Conservation (phyloP, 2,888 invertebrate genomes). For the Lasius fuliginosus region DNA sequence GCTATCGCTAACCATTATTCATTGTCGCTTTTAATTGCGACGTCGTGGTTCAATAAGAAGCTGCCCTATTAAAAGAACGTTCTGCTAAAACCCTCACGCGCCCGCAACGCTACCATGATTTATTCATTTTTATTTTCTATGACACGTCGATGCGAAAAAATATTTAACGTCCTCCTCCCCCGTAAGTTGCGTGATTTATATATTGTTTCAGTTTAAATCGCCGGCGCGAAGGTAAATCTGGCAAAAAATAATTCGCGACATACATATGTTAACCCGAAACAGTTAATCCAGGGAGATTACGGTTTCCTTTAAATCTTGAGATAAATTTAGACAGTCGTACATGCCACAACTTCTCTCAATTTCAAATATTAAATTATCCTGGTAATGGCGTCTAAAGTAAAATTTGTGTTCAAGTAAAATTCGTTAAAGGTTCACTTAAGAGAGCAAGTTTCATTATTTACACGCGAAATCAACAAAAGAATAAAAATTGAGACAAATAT, state of each 20-base stretch:
- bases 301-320: background rate
- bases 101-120: conserved; percentile 27
- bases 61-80: conserved; percentile 43
- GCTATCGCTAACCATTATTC: conserved; percentile 44
- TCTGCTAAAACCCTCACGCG: conserved; percentile 36
- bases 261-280: background rate
- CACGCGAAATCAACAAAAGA: background rate
- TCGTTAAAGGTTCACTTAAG: background rate
- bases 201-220: conserved; percentile 26
- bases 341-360: background rate
- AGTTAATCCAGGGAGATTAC: background rate
- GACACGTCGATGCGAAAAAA: conserved; percentile 43
- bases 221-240: background rate
- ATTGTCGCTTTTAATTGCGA: conserved; percentile 54
- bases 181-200: conserved; percentile 34
- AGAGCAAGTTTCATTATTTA: background rate
- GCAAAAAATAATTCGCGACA: conserved; percentile 27
- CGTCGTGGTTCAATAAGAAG: conserved; percentile 52
- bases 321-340: background rate
- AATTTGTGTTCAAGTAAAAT: background rate
- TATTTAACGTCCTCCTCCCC: conserved; percentile 18
- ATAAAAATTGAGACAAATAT: background rate
- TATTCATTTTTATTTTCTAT: conserved; percentile 37
- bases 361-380: background rate
- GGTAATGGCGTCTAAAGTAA: background rate